phyloP scores from a whole-genome alignment of 1,140 invertebrate species.

The Megalopta genalis region DNA sequence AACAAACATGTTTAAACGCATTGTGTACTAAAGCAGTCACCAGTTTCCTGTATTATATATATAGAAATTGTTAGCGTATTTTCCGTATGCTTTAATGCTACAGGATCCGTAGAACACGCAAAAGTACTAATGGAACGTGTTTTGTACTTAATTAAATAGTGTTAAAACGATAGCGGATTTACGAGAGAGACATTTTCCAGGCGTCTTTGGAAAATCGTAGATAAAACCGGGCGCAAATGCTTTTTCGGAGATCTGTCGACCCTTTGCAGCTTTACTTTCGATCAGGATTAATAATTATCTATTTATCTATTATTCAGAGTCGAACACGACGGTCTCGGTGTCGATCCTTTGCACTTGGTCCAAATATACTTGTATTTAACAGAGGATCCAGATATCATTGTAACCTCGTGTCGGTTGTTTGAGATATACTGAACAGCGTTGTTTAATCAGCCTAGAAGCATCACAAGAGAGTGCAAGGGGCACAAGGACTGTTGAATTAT shows the following conservation, averaged over 20 bases:
- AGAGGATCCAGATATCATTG: too few species aligned
- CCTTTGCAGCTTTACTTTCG: slow-evolving; percentile 40
- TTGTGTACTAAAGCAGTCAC: slow-evolving; percentile 38
- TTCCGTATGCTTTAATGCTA: slow-evolving; percentile 61
- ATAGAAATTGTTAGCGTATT: slow-evolving; percentile 39
- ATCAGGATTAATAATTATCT: not conserved
- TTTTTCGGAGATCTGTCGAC: slow-evolving; percentile 31
- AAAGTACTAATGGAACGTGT: slow-evolving; percentile 67
- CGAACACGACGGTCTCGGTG: too few species aligned
- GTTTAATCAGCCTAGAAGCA: not conserved
- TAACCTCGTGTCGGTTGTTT: too few species aligned
- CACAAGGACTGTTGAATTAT: not conserved
- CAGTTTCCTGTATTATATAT: slow-evolving; percentile 57
- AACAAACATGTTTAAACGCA: slow-evolving; percentile 24
- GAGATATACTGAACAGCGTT: too few species aligned
- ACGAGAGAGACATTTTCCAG: slow-evolving; percentile 52
- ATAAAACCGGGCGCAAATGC: slow-evolving; percentile 33
- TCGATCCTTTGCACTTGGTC: not conserved
- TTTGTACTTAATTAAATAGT: slow-evolving; percentile 77
- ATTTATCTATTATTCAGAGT: not conserved
- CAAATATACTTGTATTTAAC: too few species aligned
- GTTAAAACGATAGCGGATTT: slow-evolving; percentile 60
- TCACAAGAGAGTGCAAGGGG: not conserved
- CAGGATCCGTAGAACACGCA: slow-evolving; percentile 57
- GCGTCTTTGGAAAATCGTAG: slow-evolving; percentile 40